Evolutionary conservation across 1,140 invertebrate genomes (phyloP).

Genomic region (Sarcophaga peregrina): DNA sequence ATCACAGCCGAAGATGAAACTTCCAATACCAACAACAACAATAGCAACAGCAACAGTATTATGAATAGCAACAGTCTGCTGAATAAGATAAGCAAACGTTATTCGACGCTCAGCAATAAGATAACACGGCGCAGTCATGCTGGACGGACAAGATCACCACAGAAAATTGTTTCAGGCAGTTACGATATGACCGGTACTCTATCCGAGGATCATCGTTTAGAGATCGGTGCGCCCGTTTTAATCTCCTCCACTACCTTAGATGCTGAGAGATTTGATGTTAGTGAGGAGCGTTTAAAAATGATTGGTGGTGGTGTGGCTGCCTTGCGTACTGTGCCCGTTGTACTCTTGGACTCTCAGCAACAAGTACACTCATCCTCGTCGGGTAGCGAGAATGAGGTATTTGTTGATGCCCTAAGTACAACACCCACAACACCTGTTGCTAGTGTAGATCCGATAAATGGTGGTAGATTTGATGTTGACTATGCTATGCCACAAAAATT

Average conservation of each 20-base stretch:
- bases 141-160: slow-evolving; percentile 52
- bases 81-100: slow-evolving; percentile 60
- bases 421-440: slow-evolving; percentile 46
- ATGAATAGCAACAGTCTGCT: slow-evolving; percentile 55
- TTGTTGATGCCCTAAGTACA: slow-evolving; percentile 55
- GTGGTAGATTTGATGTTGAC: slow-evolving; percentile 42
- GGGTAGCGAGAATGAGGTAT: slow-evolving; percentile 61
- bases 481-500: slow-evolving; percentile 22
- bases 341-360: slow-evolving; percentile 41
- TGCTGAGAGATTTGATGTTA: slow-evolving; percentile 61
- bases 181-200: slow-evolving; percentile 64
- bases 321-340: slow-evolving; percentile 52
- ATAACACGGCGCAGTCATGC: slow-evolving; percentile 55
- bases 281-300: slow-evolving; percentile 57
- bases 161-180: slow-evolving; percentile 57
- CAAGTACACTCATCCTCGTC: slow-evolving; percentile 45
- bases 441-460: slow-evolving; percentile 18
- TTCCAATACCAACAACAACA: slow-evolving; percentile 48
- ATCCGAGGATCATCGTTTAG: slow-evolving; percentile 62
- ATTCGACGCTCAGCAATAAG: slow-evolving; percentile 59
- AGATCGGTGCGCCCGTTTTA: slow-evolving; percentile 63
- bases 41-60: slow-evolving; percentile 41
- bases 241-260: slow-evolving; percentile 65
- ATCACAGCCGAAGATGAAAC: slow-evolving; percentile 36
- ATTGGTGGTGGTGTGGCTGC: slow-evolving; percentile 62